A percentile compares a stretch with the other conserved stretches of the same genome.
These are phyloP conservation scores for Ranitomeya imitator DNA, from an alignment of 2,113 vertebrate genomes.

Conservation along the genomic window DNA sequence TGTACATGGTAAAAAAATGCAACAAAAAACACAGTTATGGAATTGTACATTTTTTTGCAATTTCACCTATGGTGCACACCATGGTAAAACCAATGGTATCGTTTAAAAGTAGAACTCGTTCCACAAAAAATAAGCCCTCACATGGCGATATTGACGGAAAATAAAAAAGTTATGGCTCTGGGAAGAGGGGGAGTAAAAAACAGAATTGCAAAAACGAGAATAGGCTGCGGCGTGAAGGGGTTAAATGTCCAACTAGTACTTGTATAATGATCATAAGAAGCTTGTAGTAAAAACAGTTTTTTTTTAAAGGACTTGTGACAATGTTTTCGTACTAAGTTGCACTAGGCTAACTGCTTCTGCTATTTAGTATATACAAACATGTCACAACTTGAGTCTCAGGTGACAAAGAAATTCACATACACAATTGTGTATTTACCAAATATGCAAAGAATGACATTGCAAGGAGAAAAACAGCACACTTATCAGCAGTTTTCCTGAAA, in stretches of 20 bases:
- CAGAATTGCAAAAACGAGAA: no score
- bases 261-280: not conserved
- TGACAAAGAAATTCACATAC: constrained; percentile 27
- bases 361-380: constrained; percentile 41
- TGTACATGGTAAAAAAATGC: no score
- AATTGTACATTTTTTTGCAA: no score
- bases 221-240: no score
- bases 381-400: not conserved
- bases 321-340: not conserved
- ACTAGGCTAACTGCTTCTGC: not conserved
- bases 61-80: no score
- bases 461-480: constrained; percentile 2
- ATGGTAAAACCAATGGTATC: no score
- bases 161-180: no score
- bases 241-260: not conserved
- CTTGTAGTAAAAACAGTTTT: not conserved
- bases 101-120: no score
- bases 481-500: not conserved
- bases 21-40: no score
- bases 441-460: constrained; percentile 35
- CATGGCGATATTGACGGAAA: no score
- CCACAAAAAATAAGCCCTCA: no score
- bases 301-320: not conserved
- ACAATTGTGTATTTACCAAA: constrained; percentile 32
- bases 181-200: no score